phyloP scores from a whole-genome alignment of 2,797 vertebrate species.

The Microctenopoma stevenorrisi region DNA sequence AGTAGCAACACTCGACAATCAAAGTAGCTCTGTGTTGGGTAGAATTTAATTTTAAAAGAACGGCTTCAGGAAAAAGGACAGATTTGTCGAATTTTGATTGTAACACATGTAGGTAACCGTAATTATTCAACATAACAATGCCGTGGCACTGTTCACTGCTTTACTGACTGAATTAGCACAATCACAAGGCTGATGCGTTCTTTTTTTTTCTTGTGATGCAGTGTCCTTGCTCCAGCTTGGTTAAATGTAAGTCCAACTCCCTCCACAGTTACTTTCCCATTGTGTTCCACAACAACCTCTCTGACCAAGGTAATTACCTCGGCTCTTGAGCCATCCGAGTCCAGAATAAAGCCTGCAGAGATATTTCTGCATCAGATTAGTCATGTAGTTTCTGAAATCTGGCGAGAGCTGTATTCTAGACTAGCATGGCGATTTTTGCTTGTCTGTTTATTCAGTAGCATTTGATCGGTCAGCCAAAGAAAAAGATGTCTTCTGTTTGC shows the following conservation, averaged over 20 bases:
- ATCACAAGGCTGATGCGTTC: conserved; percentile 22
- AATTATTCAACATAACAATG: conserved; percentile 40
- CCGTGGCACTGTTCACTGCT: conserved; percentile 17
- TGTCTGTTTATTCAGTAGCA: conserved; percentile 73
- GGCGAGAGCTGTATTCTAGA: conserved; percentile 42
- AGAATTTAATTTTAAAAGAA: conserved; percentile 53
- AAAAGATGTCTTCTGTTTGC: conserved; percentile 66
- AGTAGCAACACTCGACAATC: conserved; percentile 63
- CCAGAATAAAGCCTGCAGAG: conserved; percentile 69
- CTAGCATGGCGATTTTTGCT: conserved; percentile 30
- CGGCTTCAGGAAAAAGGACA: conserved; percentile 22
- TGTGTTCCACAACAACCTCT: conserved; percentile 69
- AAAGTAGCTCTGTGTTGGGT: conserved; percentile 50
- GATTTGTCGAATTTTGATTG: conserved; percentile 57
- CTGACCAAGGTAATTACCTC: conserved; percentile 79
- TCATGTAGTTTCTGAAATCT: conserved; percentile 41
- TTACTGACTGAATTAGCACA: conserved; percentile 25
- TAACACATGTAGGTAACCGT: conserved; percentile 52
- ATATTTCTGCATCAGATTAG: conserved; percentile 69
- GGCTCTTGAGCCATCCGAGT: conserved; percentile 61
- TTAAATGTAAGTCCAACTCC: conserved; percentile 66
- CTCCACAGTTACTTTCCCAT: conserved; percentile 65
- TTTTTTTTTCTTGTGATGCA: not conserved
- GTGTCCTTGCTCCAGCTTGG: conserved; percentile 28
- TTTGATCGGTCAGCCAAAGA: conserved; percentile 64